Percentiles rank a stretch among this genome's conserved stretches.
These are phyloP conservation scores for Rhagoletis zephyria DNA, from an alignment of 1,140 invertebrate species.

Conservation along the genomic window DNA sequence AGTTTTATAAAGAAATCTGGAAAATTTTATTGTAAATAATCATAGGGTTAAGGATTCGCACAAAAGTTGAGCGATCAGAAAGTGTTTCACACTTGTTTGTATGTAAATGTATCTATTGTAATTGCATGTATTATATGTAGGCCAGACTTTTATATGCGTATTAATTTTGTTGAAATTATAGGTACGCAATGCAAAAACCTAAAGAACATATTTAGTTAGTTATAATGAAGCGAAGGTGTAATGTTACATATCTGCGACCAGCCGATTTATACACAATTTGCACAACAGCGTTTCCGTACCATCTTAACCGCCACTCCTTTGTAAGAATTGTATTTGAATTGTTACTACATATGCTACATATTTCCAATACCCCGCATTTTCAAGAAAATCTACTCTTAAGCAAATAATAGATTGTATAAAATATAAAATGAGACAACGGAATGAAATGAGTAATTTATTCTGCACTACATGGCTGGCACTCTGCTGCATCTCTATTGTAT, in stretches of 20 bases:
- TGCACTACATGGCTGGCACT: background rate
- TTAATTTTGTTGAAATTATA: background rate
- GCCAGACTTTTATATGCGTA: slow-evolving; percentile 20
- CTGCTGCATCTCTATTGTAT: slow-evolving; percentile 8
- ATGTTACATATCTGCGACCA: background rate
- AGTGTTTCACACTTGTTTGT: slow-evolving; percentile 8
- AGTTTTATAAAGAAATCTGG: slow-evolving; percentile 2
- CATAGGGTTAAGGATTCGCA: background rate
- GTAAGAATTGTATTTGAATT: background rate
- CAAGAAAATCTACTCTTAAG: background rate
- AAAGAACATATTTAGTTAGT: background rate
- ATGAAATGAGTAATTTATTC: slow-evolving; percentile 7
- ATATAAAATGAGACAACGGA: background rate
- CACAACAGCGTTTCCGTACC: background rate
- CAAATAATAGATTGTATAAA: background rate
- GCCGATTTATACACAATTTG: background rate
- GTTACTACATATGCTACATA: background rate
- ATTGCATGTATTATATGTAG: slow-evolving; percentile 1
- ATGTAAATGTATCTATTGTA: slow-evolving; percentile 3
- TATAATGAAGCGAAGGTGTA: background rate
- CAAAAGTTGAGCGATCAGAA: background rate
- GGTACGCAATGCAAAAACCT: background rate
- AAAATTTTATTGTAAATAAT: slow-evolving; percentile 43
- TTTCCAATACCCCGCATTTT: slow-evolving; percentile 25
- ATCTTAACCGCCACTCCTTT: background rate